These are phyloP conservation scores for Melanophora roralis DNA, from an alignment of 2,888 invertebrate genomes.

Conservation along the genomic window DNA sequence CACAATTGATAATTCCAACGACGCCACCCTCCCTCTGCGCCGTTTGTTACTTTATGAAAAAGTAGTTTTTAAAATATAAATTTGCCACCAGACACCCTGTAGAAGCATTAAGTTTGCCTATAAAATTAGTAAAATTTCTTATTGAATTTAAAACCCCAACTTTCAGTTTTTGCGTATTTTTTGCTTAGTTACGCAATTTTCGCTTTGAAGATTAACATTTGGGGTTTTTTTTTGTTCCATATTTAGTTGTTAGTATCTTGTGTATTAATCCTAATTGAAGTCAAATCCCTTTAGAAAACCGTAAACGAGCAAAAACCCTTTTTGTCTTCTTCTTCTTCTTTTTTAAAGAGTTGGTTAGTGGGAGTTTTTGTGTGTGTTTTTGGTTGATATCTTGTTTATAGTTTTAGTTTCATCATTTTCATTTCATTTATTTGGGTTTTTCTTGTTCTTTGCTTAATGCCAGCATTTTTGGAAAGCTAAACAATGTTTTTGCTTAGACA, in stretches of 20 bases:
- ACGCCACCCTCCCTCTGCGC: too few relatives aligned
- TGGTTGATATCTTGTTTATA: conserved; percentile 32
- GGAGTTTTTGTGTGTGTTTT: too few relatives aligned
- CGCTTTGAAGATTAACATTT: conserved; percentile 1
- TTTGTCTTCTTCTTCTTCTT: conserved; percentile 15
- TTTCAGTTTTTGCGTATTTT: too few relatives aligned
- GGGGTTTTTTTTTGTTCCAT: conserved; percentile 19
- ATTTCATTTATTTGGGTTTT: neutral
- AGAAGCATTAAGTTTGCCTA: too few relatives aligned
- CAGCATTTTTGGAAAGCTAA: neutral
- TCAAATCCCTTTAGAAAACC: conserved; percentile 72
- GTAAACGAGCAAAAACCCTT: conserved; percentile 57
- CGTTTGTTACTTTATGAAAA: too few relatives aligned
- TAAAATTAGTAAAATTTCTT: too few relatives aligned
- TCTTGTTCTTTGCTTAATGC: neutral
- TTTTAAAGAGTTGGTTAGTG: conserved; percentile 67
- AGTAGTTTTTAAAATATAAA: too few relatives aligned
- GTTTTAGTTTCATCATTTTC: conserved; percentile 5
- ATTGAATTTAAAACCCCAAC: too few relatives aligned
- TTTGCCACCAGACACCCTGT: too few relatives aligned
- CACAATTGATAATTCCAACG: too few relatives aligned
- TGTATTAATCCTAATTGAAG: conserved; percentile 75
- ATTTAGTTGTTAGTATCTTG: conserved; percentile 67
- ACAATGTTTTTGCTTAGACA: conserved; percentile 23
- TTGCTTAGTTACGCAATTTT: conserved; percentile 32